phyloP scores from a whole-genome alignment of 2,797 vertebrate species.

The Pitangus sulphuratus region DNA sequence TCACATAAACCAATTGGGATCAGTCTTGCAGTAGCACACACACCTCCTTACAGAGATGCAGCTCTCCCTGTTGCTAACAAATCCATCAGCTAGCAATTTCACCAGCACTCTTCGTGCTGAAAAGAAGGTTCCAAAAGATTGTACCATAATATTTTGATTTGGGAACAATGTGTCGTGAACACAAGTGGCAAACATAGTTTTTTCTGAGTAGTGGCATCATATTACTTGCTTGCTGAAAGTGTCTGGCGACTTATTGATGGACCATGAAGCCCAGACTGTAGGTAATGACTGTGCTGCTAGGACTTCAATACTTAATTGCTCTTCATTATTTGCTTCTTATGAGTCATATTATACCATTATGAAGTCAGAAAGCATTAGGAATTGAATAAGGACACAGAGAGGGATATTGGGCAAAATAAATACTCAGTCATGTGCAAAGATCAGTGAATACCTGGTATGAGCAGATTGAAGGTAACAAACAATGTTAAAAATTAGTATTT shows the following conservation, averaged over 20 bases:
- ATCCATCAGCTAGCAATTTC: background rate
- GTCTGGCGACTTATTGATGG: background rate
- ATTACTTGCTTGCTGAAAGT: background rate
- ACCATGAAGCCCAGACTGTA: background rate
- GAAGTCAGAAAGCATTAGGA: slow-evolving; percentile 12
- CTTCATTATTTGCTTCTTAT: slow-evolving; percentile 17
- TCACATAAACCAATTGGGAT: background rate
- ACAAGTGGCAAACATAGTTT: background rate
- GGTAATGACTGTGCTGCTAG: background rate
- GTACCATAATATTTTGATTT: background rate
- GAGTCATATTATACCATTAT: slow-evolving; percentile 7
- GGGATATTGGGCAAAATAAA: background rate
- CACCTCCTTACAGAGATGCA: background rate
- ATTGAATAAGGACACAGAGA: background rate
- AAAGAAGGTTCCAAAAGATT: background rate
- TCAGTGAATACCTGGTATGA: background rate
- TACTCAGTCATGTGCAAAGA: background rate
- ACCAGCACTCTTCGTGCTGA: background rate
- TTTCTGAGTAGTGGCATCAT: background rate
- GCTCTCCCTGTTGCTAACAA: background rate
- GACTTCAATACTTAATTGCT: background rate
- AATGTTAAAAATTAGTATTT: background rate
- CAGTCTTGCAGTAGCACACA: background rate
- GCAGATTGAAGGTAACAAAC: background rate
- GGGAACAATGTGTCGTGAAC: background rate